Evolutionary conservation across 1,140 invertebrate species (phyloP), one percentile per base, ranked within the genome.

Genomic region (Procambarus virginalis): DNA sequence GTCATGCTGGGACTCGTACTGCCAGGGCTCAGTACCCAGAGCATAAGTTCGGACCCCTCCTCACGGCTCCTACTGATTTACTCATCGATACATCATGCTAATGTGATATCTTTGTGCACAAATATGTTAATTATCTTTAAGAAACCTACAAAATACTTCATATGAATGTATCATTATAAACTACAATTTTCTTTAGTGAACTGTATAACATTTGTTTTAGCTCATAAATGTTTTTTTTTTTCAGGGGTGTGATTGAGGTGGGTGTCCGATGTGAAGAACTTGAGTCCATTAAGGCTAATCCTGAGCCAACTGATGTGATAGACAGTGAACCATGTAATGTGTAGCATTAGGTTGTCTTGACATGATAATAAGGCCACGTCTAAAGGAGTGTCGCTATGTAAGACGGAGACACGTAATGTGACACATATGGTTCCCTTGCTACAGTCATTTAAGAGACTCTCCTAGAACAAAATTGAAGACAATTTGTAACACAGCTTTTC

Each of bases 301-400:
- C 90, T 55, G 90, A 91, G 60, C 90, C 90, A 22, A 86, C 90
- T 49, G 90, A 91, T 70, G 70, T 70, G 3, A 51, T 86, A 49
- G 90, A 91, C 78, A 81, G 70, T 51, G 77, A 78, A 45, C 89
- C 89, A 2, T 90, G 81, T 49, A 84, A 81, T 17, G 77, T 85
- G 45, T 85, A 90, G 46, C 58, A 97, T 34, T 8, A 9, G 8
- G 68, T 10, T 73, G n/a, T 34, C 22, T 73, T 8, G 68, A 22
- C 5, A 34, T 22, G 45, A 73, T 73, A 34, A 73, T n/a, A 34
- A 73, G n/a, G 10, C 34, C 34, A 73, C 22, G 3, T 34, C 34
- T 22, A 1, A 73, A 34, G n/a, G 34, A 34, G 6, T 34, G 68
- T 1, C 34, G 68, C 17, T 17, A 68, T 17, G 12, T n/a, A 68